Conservation (phyloP, 2,888 invertebrate genomes). For the Synanthedon tipuliformis region DNA sequence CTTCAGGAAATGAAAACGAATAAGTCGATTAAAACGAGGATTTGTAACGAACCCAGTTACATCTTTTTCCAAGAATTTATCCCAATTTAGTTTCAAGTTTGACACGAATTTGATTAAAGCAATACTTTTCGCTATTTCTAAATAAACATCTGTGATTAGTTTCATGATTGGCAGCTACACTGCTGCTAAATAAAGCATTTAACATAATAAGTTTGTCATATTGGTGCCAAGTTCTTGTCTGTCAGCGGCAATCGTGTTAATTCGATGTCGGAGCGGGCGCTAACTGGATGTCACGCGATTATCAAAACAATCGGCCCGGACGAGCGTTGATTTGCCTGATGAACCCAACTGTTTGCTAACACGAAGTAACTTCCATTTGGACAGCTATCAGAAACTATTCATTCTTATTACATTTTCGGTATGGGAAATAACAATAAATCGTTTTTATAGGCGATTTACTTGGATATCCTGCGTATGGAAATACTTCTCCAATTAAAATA, state of each 20-base stretch:
- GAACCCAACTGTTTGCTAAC: constrained; percentile 17
- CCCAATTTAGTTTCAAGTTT: too few relatives aligned
- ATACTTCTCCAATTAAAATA: too few relatives aligned
- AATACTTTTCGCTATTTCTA: too few relatives aligned
- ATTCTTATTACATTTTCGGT: too few relatives aligned
- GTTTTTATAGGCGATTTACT: too few relatives aligned
- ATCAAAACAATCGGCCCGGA: constrained; percentile 32
- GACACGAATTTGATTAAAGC: too few relatives aligned
- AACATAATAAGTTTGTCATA: background rate
- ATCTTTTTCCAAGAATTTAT: background rate
- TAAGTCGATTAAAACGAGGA: constrained; percentile 40
- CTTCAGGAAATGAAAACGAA: constrained; percentile 33
- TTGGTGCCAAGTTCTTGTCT: constrained; percentile 2
- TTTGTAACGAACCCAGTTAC: constrained; percentile 18
- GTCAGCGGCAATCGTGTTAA: constrained; percentile 21
- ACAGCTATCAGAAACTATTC: background rate
- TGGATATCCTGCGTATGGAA: too few relatives aligned
- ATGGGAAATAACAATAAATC: too few relatives aligned
- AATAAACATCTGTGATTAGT: too few relatives aligned
- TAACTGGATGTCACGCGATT: constrained; percentile 36
- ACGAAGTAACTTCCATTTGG: background rate
- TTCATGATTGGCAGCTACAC: too few relatives aligned
- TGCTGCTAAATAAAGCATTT: too few relatives aligned
- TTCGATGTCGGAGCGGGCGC: constrained; percentile 15
- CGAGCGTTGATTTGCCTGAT: constrained; percentile 25